Evolutionary conservation across 2,113 vertebrate species (phyloP).

Genomic region (Hippopotamus amphibius): DNA sequence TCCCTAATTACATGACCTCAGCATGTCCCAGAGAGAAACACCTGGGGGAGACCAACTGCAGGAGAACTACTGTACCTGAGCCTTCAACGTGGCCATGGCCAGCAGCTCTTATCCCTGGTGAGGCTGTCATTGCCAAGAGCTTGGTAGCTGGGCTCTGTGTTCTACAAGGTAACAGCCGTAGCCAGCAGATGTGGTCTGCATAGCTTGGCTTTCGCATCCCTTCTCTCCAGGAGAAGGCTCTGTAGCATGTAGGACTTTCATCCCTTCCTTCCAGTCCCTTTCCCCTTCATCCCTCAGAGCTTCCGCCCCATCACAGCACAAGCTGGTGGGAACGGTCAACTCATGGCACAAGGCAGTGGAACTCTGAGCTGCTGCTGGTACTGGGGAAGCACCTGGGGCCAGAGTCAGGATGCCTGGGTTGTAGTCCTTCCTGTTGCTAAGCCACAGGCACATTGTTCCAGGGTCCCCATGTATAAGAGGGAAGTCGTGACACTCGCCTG

Average conservation of each 20-base stretch:
- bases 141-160: neutral
- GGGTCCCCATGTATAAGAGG: neutral
- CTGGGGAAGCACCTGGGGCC: rapidly evolving
- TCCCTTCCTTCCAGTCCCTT: neutral
- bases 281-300: neutral
- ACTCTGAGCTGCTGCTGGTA: neutral
- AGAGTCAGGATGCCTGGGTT: neutral
- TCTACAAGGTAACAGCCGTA: neutral
- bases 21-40: neutral
- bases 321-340: neutral
- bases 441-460: neutral
- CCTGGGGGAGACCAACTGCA: neutral
- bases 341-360: neutral
- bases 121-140: neutral
- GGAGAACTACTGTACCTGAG: neutral
- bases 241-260: neutral
- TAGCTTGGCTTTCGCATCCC: neutral
- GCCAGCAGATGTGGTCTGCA: neutral
- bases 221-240: neutral
- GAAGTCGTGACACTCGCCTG: rapidly evolving
- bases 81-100: neutral
- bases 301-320: neutral
- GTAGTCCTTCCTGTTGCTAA: neutral
- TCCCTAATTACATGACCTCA: neutral
- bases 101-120: neutral